Base-by-base conservation (phyloP, 2,888 invertebrate species). In the Fissipunctia ypsillon region DNA sequence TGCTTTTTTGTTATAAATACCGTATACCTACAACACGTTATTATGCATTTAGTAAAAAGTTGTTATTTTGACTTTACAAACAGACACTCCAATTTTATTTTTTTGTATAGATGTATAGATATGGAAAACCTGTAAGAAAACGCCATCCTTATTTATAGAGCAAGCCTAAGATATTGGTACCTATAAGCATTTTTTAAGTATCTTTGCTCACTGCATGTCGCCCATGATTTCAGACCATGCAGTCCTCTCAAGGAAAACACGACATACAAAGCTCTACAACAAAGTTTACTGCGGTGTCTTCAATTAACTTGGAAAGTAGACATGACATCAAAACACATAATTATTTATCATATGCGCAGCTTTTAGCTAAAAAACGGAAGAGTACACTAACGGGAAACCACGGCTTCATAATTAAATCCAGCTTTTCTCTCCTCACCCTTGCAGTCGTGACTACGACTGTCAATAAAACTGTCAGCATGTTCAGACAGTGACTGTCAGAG, bases 401-500 rank as follows among this genome's bases (percentile, higher is more conserved):
- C n/a, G n/a, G n/a, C n/a, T n/a, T n/a, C n/a, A n/a, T n/a, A 31
- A 31, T 38, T 0, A 31, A n/a, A 28, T n/a, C 65, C 0, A 54
- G 10, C 4, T 14, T 35, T 16, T 59, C 2, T 35, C 16, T 43
- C 9, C 16, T 28, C 6, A 19, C 19, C 31, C 19, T 35, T 35
- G 22, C 66, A 57, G 50, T 19, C 41, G 22, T 25, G 7, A 19
- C 45, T 57, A 4, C 2, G 16, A 9, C 35, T 28, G 22, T 22
- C 45, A 25, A n/a, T 50, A 43, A n/a, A 9, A 31, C 50, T 68
- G 69, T 69, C 69, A 54, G 35, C 50, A 16, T 38, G 43, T 38
- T 28, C 31, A 43, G 25, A 52, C 57, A 48, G 25, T 3, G 10
- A 25, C 48, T 54, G 76, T 61, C 48, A 14, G 61, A 10, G 22